Evolutionary conservation across 2,797 vertebrate species (phyloP).

Genomic region (Lophius americanus): DNA sequence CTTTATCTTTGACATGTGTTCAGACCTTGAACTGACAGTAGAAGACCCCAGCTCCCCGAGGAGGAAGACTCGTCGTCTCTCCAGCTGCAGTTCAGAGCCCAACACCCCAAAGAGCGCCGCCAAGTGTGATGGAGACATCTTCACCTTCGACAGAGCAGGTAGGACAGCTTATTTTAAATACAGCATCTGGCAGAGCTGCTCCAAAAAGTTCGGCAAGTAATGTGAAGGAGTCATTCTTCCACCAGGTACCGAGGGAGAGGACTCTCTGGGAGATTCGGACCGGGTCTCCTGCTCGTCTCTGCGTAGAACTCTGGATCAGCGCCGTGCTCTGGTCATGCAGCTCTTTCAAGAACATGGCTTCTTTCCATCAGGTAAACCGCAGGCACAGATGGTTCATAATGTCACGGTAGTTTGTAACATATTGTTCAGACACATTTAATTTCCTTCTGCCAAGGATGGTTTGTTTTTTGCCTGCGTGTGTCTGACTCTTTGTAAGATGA

Average conservation of each 20-base stretch:
- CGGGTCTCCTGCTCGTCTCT: conserved; percentile 89
- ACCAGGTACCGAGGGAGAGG: conserved; percentile 83
- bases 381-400: background rate
- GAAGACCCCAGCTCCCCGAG: conserved; percentile 91
- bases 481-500: too few relatives aligned
- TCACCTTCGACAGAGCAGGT: conserved; percentile 92
- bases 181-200: background rate
- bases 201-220: background rate
- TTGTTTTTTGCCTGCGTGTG: too few relatives aligned
- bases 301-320: conserved; percentile 91
- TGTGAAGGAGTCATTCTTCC: background rate
- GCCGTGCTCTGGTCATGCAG: conserved; percentile 93
- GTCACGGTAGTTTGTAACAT: too few relatives aligned
- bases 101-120: conserved; percentile 94
- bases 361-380: conserved; percentile 88
- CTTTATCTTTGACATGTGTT: background rate
- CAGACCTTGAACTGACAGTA: conserved; percentile 86
- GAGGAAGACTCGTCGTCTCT: conserved; percentile 89
- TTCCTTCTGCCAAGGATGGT: too few relatives aligned
- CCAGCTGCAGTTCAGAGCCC: conserved; percentile 93
- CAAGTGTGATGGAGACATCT: conserved; percentile 95
- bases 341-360: conserved; percentile 94
- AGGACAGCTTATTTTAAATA: background rate
- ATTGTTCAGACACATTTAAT: too few relatives aligned
- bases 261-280: conserved; percentile 88